These are phyloP conservation scores for Tor tambroides DNA, from an alignment of 2,113 vertebrate species.

Conservation along the genomic window DNA sequence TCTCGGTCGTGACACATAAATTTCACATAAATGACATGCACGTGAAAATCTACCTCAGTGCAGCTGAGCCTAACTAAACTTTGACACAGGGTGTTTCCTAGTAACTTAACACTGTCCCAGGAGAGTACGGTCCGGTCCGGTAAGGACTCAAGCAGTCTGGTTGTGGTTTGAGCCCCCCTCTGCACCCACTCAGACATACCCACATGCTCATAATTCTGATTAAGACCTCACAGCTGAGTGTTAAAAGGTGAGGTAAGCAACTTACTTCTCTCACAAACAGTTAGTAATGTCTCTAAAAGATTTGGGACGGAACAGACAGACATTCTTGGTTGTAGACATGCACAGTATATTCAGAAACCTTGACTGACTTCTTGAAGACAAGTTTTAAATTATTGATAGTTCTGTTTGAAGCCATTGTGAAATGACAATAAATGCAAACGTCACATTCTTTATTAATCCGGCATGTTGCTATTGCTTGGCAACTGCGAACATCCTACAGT, in stretches of 20 bases:
- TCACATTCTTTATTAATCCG: neutral
- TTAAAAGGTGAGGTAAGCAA: conserved; percentile 50
- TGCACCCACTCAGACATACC: conserved; percentile 25
- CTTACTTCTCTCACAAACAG: conserved; percentile 19
- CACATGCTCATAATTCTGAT: conserved; percentile 46
- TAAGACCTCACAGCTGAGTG: conserved; percentile 45
- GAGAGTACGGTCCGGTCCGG: neutral
- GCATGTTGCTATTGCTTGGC: neutral
- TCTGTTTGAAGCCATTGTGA: neutral
- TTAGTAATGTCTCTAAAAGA: conserved; percentile 12
- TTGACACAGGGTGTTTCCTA: conserved; percentile 24
- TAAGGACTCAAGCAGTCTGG: conserved; percentile 20
- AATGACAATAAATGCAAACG: neutral
- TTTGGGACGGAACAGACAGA: neutral
- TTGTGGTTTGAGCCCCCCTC: conserved; percentile 19
- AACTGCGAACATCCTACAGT: neutral
- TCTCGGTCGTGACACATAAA: conserved; percentile 7
- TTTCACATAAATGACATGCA: conserved; percentile 32
- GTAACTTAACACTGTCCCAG: conserved; percentile 46
- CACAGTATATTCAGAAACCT: neutral
- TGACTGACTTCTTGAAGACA: neutral
- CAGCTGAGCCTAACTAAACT: neutral
- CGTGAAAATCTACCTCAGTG: neutral
- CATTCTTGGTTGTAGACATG: neutral
- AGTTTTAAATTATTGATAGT: neutral